phyloP scores from a whole-genome alignment of 2,888 invertebrate genomes.

The Liodrosophila aerea region DNA sequence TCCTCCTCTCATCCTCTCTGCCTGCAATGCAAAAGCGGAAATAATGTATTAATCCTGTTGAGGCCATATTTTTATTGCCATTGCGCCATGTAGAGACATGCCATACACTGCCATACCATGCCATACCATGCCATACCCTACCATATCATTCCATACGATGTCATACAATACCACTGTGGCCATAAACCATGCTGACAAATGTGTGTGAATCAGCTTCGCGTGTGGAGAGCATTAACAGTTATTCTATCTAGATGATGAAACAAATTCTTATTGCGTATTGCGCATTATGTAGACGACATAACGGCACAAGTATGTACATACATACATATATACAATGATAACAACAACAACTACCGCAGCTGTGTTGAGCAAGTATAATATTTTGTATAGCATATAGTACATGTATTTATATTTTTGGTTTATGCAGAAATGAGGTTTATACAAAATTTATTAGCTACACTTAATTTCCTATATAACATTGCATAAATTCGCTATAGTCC shows the following conservation, averaged over 20 bases:
- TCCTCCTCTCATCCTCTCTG: not conserved
- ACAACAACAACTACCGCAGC: not conserved
- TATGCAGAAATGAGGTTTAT: too few relatives aligned
- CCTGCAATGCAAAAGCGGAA: conserved; percentile 59
- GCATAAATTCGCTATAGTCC: too few relatives aligned
- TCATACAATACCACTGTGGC: conserved; percentile 3
- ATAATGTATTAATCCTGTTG: conserved; percentile 82
- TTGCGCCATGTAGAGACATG: conserved; percentile 59
- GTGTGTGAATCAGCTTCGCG: conserved; percentile 41
- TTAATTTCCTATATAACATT: too few relatives aligned
- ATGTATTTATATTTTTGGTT: too few relatives aligned
- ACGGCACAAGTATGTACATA: not conserved
- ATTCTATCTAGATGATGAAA: conserved; percentile 49
- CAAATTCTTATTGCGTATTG: conserved; percentile 39
- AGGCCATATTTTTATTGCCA: conserved; percentile 82
- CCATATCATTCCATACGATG: not conserved
- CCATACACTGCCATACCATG: conserved; percentile 33
- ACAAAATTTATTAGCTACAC: not conserved
- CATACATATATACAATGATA: not conserved
- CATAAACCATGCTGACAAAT: conserved; percentile 53
- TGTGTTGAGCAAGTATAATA: too few relatives aligned
- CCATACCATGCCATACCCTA: not conserved
- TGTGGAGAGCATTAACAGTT: conserved; percentile 40
- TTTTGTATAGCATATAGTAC: too few relatives aligned
- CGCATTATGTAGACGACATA: too few relatives aligned